phyloP scores from a whole-genome alignment of 2,113 vertebrate genomes.

The Delphinus delphis region DNA sequence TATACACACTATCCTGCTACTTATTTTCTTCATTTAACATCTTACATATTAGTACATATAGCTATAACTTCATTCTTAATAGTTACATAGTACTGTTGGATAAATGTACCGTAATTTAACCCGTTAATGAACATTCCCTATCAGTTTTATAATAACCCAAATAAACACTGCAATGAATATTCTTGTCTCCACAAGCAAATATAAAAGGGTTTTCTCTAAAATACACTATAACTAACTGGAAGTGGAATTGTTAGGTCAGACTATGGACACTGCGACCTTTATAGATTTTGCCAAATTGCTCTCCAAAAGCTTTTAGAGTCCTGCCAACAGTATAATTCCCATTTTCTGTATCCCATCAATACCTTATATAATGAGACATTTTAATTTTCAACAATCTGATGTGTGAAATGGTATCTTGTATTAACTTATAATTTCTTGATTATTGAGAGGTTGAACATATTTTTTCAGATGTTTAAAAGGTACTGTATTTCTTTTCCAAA shows the following conservation, averaged over 20 bases:
- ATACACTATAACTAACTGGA: not conserved
- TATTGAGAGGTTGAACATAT: not conserved
- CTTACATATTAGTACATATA: not conserved
- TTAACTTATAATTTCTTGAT: constrained; percentile 6
- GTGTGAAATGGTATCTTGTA: not conserved
- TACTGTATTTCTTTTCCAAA: constrained; percentile 1
- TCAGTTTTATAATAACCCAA: constrained; percentile 1
- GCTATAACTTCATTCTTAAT: not conserved
- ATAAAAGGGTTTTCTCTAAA: constrained; percentile 16
- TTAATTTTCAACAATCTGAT: not conserved
- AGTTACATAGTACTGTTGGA: not conserved
- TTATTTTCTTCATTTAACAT: constrained; percentile 30
- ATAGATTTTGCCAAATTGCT: constrained; percentile 37
- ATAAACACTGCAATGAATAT: constrained; percentile 13
- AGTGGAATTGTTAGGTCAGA: not conserved
- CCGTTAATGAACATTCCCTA: not conserved
- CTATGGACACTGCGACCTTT: not conserved
- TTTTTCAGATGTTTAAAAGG: constrained; percentile 20
- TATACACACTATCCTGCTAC: not conserved
- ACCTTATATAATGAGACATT: not conserved
- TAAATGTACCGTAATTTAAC: constrained; percentile 13
- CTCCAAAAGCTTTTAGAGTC: constrained; percentile 12
- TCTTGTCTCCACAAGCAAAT: constrained; percentile 13
- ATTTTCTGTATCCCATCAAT: not conserved
- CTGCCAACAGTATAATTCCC: not conserved